phyloP scores from a whole-genome alignment of 2,888 invertebrate species.

The Parapristionchus giblindavisi region DNA sequence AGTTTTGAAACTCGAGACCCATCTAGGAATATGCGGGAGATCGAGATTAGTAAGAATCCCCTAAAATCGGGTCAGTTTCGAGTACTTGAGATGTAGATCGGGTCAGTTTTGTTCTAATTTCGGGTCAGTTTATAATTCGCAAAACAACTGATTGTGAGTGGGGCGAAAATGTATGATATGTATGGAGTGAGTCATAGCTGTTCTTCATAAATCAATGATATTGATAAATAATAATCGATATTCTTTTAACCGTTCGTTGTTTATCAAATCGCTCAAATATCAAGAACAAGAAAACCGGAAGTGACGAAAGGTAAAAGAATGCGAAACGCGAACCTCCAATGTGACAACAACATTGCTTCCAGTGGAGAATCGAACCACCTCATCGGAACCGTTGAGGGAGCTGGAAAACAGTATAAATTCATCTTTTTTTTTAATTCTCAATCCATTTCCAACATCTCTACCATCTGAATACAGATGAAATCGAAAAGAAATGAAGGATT shows the following conservation, averaged over 20 bases:
- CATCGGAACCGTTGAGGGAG: conserved; percentile 49
- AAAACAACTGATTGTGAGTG: no score
- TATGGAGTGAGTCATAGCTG: background rate
- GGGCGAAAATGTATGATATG: no score
- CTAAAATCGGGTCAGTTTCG: background rate
- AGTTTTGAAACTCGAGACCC: no score
- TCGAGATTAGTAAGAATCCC: no score
- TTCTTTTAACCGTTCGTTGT: background rate
- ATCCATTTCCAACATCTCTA: background rate
- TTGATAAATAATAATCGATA: background rate
- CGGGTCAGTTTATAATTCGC: no score
- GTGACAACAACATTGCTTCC: conserved; percentile 60
- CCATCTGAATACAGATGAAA: no score
- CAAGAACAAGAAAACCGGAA: background rate
- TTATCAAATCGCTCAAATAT: no score
- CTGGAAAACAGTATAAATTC: conserved; percentile 47
- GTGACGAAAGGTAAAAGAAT: background rate
- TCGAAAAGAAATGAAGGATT: no score
- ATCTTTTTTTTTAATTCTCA: background rate
- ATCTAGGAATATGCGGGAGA: no score
- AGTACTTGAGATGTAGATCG: background rate
- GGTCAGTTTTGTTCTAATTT: no score
- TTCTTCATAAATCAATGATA: background rate
- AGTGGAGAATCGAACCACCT: conserved; percentile 52
- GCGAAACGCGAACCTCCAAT: conserved; percentile 11